These are phyloP conservation scores for Danaus melanippus DNA, from an alignment of 1,140 invertebrate species.

Conservation along the genomic window DNA sequence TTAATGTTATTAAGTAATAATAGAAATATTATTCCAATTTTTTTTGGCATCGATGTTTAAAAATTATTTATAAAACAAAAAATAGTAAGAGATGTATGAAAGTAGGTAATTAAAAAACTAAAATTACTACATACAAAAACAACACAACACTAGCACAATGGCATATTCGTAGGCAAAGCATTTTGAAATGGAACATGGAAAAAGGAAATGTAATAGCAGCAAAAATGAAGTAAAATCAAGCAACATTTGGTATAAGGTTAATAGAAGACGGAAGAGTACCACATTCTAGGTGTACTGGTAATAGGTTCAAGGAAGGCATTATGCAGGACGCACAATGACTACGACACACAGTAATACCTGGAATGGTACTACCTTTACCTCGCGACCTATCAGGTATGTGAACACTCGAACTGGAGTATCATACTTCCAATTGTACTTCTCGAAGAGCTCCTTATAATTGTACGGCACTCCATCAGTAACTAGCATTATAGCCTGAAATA, in stretches of 20 bases:
- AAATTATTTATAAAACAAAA: too few relatives aligned
- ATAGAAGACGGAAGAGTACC: conserved; percentile 48
- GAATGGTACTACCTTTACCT: conserved; percentile 76
- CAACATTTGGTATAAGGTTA: conserved; percentile 22
- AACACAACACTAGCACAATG: conserved; percentile 14
- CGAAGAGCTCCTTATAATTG: conserved; percentile 92
- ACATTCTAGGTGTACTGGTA: conserved; percentile 67
- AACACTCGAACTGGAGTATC: conserved; percentile 93
- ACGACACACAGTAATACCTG: conserved; percentile 71
- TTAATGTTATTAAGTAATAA: too few relatives aligned
- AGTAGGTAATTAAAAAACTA: too few relatives aligned
- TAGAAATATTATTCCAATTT: too few relatives aligned
- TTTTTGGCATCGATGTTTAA: too few relatives aligned
- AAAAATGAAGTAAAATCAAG: conserved; percentile 19
- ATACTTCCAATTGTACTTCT: conserved; percentile 87
- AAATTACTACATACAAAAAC: conserved; percentile 1
- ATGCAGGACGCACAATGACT: conserved; percentile 69
- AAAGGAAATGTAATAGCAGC: conserved; percentile 10
- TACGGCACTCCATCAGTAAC: conserved; percentile 98
- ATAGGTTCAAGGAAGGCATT: conserved; percentile 60
- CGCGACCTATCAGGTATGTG: conserved; percentile 96
- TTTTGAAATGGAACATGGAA: conserved; percentile 33
- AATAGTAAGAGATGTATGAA: too few relatives aligned
- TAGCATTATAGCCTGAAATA: conserved; percentile 94
- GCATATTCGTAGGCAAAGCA: conserved; percentile 32